These are phyloP conservation scores for Himalopsyche phryganea DNA, from an alignment of 1,140 invertebrate genomes.

Conservation along the genomic window DNA sequence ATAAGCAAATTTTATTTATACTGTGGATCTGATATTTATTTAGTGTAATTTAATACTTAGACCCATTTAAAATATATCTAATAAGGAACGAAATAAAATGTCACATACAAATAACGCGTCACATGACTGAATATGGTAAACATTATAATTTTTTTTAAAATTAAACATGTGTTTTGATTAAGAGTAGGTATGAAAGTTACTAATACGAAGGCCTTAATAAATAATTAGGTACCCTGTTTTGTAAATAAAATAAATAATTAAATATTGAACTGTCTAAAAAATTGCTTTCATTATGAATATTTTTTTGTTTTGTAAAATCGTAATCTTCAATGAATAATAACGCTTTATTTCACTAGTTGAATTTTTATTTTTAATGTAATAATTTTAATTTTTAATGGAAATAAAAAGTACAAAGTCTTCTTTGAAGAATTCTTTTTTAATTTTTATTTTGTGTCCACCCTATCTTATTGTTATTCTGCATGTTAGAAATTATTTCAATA, in stretches of 20 bases:
- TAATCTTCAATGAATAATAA: no score
- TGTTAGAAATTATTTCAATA: no score
- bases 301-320: no score
- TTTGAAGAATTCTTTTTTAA: neutral
- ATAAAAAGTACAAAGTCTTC: constrained; percentile 8
- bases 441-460: neutral
- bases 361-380: neutral
- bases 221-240: neutral
- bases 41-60: no score
- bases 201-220: constrained; percentile 18
- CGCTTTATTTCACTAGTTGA: constrained; percentile 8
- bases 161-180: constrained; percentile 17
- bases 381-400: neutral
- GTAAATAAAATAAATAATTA: neutral
- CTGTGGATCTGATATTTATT: no score
- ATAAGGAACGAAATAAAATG: no score
- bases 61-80: no score
- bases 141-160: no score
- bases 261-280: no score
- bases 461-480: no score
- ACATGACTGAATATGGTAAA: constrained; percentile 22
- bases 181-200: constrained; percentile 24
- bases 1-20: no score
- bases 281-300: no score
- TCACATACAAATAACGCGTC: constrained; percentile 11